These are phyloP conservation scores for Drosophila saltans DNA, from an alignment of 1,140 invertebrate species.

Conservation along the genomic window DNA sequence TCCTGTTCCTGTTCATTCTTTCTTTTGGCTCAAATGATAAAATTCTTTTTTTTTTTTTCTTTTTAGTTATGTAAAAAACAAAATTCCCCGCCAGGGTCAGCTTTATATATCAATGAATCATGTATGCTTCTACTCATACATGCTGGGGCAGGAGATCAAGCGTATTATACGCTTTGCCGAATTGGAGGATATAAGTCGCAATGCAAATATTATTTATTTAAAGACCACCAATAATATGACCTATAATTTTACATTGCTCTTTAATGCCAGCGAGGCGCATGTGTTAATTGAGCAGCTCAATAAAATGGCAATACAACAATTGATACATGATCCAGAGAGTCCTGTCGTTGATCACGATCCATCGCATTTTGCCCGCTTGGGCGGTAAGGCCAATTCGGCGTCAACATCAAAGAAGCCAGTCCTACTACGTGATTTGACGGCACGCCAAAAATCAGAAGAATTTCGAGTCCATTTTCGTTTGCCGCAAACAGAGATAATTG, in stretches of 20 bases:
- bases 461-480: constrained; percentile 94
- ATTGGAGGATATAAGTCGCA: constrained; percentile 68
- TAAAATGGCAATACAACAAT: constrained; percentile 97
- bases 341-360: constrained; percentile 74
- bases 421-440: constrained; percentile 97
- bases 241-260: constrained; percentile 87
- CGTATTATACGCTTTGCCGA: constrained; percentile 88
- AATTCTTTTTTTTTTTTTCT: constrained; percentile 62
- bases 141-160: constrained; percentile 95
- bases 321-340: constrained; percentile 83
- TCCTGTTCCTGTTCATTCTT: constrained; percentile 30
- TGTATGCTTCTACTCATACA: constrained; percentile 97
- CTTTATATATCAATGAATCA: constrained; percentile 98
- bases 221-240: constrained; percentile 81
- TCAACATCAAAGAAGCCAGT: constrained; percentile 91
- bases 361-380: constrained; percentile 85
- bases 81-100: constrained; percentile 96
- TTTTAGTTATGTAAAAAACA: constrained; percentile 94
- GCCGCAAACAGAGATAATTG: constrained; percentile 94
- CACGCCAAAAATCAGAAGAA: constrained; percentile 94
- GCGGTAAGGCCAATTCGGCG: constrained; percentile 84
- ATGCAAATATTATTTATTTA: constrained; percentile 73
- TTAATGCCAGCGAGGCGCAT: constrained; percentile 95
- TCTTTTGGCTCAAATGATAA: not conserved
- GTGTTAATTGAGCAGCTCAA: constrained; percentile 96